Evolutionary conservation across 2,113 vertebrate genomes (phyloP), one percentile per base, ranked within the genome.

Genomic region (Hystrix cristata): DNA sequence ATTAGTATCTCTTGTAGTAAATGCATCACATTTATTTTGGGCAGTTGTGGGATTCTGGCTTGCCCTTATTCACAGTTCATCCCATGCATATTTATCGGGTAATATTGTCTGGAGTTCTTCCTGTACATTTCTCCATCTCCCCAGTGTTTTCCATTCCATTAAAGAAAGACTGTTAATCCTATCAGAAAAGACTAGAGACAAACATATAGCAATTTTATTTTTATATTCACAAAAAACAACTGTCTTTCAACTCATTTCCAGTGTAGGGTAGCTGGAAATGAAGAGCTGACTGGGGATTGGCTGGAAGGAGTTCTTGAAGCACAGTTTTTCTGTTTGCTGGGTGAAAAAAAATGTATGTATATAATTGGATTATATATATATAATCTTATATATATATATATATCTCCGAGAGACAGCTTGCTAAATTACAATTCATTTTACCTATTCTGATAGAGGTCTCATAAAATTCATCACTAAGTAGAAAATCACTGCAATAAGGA

Each of bases 391-490:
- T 38, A 43, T 15, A 43, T 43, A 72, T 72, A 43, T 43, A 72
- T 19, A 21, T 72, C 38, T 71, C 34, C 15, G 29, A 64, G 25
- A 96, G 95, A 97, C 97, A 94, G 15, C 18, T 94, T 91, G 34
- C 55, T 95, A 95, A 82, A 90, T 95, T 92, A 64, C 25, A 97
- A 55, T 94, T 96, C 87, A 95, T 97, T 97, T 96, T 97, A 43
- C 84, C 72, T 97, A 2, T 97, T 76, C 21, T 94, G 88, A 95
- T 93, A 97, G 97, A 98, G 94, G 96, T 86, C 94, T 92, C 92
- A 97, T 96, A 97, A 97, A 97, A 97, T 93, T 91, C 91, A 84
- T 96, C 94, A 91, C 94, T 97, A 97, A 98, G 88, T 95, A 95
- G 0, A 97, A 98, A 96, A 97, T 97, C 96, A 97, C 72, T 96